Percentiles rank a stretch among this genome's conserved stretches.
Evolutionary conservation across 2,797 vertebrate species (phyloP).

Genomic region (Lates japonicus): DNA sequence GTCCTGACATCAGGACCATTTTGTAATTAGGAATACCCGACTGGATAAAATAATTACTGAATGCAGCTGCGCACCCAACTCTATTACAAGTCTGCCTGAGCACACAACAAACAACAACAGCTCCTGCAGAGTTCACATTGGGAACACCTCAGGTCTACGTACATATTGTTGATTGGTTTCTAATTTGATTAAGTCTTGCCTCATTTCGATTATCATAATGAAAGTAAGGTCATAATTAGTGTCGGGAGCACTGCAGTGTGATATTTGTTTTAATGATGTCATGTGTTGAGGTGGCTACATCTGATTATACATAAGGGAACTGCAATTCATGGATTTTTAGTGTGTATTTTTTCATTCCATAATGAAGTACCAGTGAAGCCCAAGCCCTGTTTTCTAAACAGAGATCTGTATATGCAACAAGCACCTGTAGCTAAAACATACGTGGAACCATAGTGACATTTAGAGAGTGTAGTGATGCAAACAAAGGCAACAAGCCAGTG

Average conservation of each 20-base stretch:
- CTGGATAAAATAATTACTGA: constrained; percentile 61
- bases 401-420: constrained; percentile 16
- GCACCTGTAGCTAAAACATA: background rate
- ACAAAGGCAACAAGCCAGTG: background rate
- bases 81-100: constrained; percentile 34
- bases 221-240: constrained; percentile 19
- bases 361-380: no score
- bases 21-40: constrained; percentile 59
- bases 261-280: background rate
- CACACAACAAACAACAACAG: constrained; percentile 9
- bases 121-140: constrained; percentile 43
- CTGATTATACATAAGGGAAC: background rate
- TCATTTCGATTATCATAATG: constrained; percentile 15
- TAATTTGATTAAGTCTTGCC: constrained; percentile 51
- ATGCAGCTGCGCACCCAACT: constrained; percentile 34
- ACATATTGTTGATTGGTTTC: constrained; percentile 12
- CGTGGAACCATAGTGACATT: constrained; percentile 2
- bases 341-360: no score
- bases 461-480: background rate
- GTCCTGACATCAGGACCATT: constrained; percentile 31
- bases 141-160: constrained; percentile 17
- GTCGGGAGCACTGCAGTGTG: background rate
- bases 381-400: constrained; percentile 1
- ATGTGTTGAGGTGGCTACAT: background rate
- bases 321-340: background rate